Conservation (phyloP, 2,888 invertebrate genomes). For the Tiphia femorata region DNA sequence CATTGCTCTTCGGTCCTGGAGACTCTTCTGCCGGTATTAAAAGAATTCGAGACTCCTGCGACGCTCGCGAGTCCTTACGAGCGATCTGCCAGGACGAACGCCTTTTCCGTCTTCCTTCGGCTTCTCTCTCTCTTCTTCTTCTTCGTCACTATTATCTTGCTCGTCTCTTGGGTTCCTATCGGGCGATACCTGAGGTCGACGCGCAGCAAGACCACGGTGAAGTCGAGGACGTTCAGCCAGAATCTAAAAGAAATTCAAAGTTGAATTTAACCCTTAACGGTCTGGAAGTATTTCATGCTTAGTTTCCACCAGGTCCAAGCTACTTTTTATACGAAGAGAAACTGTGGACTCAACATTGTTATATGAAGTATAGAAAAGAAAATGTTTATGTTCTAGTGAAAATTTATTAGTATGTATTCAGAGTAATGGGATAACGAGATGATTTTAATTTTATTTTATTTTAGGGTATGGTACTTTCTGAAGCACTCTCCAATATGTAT, state of each 20-base stretch:
- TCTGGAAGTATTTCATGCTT: background rate
- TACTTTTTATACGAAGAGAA: too few species aligned
- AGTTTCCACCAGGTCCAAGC: too few species aligned
- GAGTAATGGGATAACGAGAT: too few species aligned
- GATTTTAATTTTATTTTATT: too few species aligned
- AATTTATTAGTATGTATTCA: background rate
- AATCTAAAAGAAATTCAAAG: background rate
- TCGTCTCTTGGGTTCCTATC: background rate
- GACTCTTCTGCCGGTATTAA: slow-evolving; percentile 8
- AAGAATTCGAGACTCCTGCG: slow-evolving; percentile 21
- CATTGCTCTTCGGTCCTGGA: too few species aligned
- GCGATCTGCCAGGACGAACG: slow-evolving; percentile 2
- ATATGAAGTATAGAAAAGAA: background rate
- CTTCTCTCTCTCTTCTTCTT: too few species aligned
- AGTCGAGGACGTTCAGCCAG: slow-evolving; percentile 37
- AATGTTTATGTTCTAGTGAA: background rate
- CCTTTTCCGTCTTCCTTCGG: too few species aligned
- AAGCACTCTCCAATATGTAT: too few species aligned
- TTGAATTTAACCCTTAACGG: background rate
- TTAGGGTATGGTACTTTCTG: too few species aligned
- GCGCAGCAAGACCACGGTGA: slow-evolving; percentile 6
- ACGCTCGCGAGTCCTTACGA: slow-evolving; percentile 14
- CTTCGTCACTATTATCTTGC: too few species aligned
- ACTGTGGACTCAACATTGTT: background rate
- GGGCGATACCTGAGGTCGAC: too few species aligned